Base-by-base conservation (phyloP, 53 echinoderm and acorn worm species). In the Henricia sp. region DNA sequence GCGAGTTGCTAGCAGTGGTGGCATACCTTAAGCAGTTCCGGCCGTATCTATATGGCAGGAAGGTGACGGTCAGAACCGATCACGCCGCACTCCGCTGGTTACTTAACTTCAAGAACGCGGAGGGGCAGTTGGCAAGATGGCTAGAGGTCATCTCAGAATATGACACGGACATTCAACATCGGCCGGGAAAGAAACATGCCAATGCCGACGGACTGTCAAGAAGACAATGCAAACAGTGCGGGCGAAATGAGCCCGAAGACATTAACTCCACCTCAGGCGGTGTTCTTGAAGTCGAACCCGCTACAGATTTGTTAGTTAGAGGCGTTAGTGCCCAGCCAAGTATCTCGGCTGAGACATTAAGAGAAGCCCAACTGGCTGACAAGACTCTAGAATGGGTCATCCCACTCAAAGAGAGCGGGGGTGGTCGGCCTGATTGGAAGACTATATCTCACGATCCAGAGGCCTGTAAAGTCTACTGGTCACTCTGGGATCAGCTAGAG, bases 111-210 rank as follows among this genome's bases (percentile, higher is more conserved):
- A 48, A 48, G 48, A 48, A 48, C 48, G n/a, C n/a, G n/a, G n/a
- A n/a, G n/a, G n/a, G n/a, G n/a, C n/a, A 88, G 39, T 23, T 88
- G 14, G 88, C 88, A 0, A 38, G 82, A 30, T 86, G 95, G 91
- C 67, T 91, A n/a, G n/a, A n/a, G n/a, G n/a, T n/a, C 48, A 48
- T 48, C 16, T 48, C 48, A 9, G 48, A 48, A 16, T 48, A 48
- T 48, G 48, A 48, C 9, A 16, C 16, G 9, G 16, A 9, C 16
- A 48, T 48, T 48, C 9, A 11, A 48, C 48, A 48, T 16, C 9
- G n/a, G n/a, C n/a, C n/a, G n/a, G n/a, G n/a, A 55, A 5, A 21
- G 6, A 25, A 28, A 21, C 63, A 28, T 27, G 27, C 19, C 48
- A 46, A 46, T 0, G 48, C 48, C 10, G 48, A 46, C 16, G 48